phyloP scores from a whole-genome alignment of 2,797 vertebrate species.

The Hipposideros larvatus region DNA sequence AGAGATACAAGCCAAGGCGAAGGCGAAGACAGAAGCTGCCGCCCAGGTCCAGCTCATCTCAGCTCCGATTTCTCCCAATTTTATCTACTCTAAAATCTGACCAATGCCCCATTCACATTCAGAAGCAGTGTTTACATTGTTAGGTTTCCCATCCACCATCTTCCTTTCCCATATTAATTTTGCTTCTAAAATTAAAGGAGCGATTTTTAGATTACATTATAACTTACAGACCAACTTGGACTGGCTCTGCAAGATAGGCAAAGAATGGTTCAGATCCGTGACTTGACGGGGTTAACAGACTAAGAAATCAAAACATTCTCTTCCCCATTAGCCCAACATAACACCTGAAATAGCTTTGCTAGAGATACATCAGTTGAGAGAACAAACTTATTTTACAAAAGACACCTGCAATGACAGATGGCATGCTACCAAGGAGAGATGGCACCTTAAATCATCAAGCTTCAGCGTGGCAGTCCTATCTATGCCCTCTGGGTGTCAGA shows the following conservation, averaged over 20 bases:
- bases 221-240: neutral
- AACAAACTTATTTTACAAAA: neutral
- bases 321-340: neutral
- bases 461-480: neutral
- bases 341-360: neutral
- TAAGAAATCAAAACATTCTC: neutral
- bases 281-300: neutral
- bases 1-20: neutral
- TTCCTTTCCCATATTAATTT: neutral
- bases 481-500: neutral
- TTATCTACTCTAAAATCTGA: neutral
- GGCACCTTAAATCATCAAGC: neutral
- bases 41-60: neutral
- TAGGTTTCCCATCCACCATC: neutral
- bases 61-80: neutral
- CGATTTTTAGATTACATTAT: neutral
- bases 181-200: conserved; percentile 34
- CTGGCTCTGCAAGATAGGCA: neutral
- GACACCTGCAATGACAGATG: neutral
- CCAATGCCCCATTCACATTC: neutral
- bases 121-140: neutral
- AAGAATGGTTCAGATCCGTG: neutral
- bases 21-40: neutral
- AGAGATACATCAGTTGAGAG: neutral
- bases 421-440: neutral